Evolutionary conservation across 2,797 vertebrate species (phyloP).

Genomic region (Crax fasciolata): DNA sequence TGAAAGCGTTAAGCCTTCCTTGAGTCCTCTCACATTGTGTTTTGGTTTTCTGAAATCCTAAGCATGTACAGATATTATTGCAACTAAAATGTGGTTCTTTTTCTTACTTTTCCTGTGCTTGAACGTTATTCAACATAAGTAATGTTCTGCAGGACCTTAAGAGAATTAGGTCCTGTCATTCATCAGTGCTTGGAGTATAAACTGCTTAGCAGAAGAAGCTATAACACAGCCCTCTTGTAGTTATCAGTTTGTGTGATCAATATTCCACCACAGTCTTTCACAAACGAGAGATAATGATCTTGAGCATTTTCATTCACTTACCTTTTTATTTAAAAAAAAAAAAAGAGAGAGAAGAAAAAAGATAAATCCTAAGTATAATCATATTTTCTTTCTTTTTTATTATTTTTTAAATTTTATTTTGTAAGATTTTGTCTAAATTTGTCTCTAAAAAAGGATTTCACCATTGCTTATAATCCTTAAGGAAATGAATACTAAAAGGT

Average conservation of each 20-base stretch:
- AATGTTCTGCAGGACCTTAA: neutral
- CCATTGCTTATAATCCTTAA: neutral
- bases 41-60: neutral
- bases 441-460: neutral
- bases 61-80: neutral
- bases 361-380: neutral
- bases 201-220: neutral
- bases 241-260: neutral
- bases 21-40: neutral
- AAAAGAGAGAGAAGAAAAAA: neutral
- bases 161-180: neutral
- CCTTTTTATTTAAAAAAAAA: neutral
- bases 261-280: fast-evolving
- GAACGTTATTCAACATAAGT: neutral
- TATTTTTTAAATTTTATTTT: neutral
- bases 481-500: neutral
- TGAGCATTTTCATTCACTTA: neutral
- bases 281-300: fast-evolving
- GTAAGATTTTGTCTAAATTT: neutral
- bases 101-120: neutral
- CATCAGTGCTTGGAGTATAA: neutral
- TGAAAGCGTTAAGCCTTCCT: neutral
- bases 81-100: neutral
- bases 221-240: neutral
- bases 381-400: neutral